phyloP scores from a whole-genome alignment of 1,140 invertebrate species.

The Cepaea nemoralis region DNA sequence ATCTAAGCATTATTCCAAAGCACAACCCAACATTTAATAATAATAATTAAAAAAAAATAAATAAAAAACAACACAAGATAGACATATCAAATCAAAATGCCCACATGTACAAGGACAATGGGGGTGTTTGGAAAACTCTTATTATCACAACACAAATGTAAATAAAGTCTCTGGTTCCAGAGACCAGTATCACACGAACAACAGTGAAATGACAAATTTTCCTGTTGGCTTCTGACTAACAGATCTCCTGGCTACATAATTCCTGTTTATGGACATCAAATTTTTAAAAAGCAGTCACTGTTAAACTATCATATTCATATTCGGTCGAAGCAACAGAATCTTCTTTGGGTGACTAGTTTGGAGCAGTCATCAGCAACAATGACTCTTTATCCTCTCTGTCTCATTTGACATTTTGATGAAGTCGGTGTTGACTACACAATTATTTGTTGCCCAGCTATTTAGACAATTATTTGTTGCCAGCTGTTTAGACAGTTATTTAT shows the following conservation, averaged over 20 bases:
- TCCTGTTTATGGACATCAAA: too few relatives aligned
- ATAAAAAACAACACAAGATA: not conserved
- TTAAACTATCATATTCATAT: too few relatives aligned
- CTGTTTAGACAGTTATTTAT: too few relatives aligned
- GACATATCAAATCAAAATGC: not conserved
- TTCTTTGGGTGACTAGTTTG: too few relatives aligned
- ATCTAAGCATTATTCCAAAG: constrained; percentile 3
- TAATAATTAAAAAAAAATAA: not conserved
- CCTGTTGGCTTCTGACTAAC: not conserved
- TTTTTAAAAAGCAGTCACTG: too few relatives aligned
- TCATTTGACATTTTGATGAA: too few relatives aligned
- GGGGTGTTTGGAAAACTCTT: not conserved
- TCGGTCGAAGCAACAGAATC: too few relatives aligned
- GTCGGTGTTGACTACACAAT: too few relatives aligned
- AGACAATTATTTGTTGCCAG: too few relatives aligned
- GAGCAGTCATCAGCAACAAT: too few relatives aligned
- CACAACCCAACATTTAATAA: not conserved
- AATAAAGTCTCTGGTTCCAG: not conserved
- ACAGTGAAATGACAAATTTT: not conserved
- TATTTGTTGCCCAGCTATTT: too few relatives aligned
- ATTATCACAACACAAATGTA: not conserved
- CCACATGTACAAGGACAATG: not conserved
- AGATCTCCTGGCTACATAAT: not conserved
- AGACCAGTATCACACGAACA: not conserved
- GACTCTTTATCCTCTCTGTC: too few relatives aligned